Conservation (phyloP, 1,140 invertebrate genomes). For the Ips typographus region DNA sequence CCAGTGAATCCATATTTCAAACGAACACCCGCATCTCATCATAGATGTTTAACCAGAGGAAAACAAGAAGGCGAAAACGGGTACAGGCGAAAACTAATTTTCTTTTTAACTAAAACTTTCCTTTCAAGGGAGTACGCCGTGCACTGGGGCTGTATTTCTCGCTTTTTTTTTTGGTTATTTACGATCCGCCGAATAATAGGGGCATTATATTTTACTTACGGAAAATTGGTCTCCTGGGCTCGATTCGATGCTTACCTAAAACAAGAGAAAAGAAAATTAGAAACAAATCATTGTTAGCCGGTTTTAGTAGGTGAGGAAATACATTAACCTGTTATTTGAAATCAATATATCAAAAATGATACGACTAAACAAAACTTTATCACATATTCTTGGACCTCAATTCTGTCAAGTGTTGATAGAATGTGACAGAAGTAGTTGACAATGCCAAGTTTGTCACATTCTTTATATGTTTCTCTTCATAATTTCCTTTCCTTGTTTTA, state of each 20-base stretch:
- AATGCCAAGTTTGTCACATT: too few relatives aligned
- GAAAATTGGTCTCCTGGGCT: conserved; percentile 26
- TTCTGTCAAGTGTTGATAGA: too few relatives aligned
- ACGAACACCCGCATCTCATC: background rate
- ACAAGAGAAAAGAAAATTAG: conserved; percentile 34
- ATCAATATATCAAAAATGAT: too few relatives aligned
- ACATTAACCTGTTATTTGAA: too few relatives aligned
- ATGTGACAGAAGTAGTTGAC: too few relatives aligned
- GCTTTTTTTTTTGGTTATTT: conserved; percentile 22
- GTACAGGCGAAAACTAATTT: conserved; percentile 14
- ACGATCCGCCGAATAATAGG: conserved; percentile 27
- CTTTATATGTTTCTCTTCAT: too few relatives aligned
- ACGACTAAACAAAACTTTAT: too few relatives aligned
- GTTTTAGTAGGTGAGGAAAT: background rate
- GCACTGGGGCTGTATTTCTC: conserved; percentile 10
- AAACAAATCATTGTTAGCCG: conserved; percentile 33
- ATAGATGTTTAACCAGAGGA: background rate
- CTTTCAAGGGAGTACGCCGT: conserved; percentile 3
- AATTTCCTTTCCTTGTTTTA: too few relatives aligned
- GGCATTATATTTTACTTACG: conserved; percentile 33
- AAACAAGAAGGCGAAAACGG: background rate
- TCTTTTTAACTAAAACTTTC: conserved; percentile 20
- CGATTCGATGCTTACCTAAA: conserved; percentile 32
- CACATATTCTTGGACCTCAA: too few relatives aligned
- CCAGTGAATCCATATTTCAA: background rate